Evolutionary conservation across 2,113 vertebrate species (phyloP).

Genomic region (Uria aalge): DNA sequence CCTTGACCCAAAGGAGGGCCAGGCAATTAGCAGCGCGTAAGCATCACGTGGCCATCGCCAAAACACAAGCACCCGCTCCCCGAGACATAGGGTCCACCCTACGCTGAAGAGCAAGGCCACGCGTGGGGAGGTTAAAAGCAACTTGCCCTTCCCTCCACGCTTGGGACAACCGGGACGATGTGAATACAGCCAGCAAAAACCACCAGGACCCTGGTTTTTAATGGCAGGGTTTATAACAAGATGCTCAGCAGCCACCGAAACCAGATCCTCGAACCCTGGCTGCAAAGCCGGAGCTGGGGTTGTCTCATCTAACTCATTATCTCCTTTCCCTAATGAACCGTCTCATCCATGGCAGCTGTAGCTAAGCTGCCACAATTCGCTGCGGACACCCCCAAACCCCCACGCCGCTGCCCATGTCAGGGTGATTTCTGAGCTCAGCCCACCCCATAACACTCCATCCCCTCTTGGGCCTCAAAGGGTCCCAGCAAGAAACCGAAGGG

Average conservation of each 20-base stretch:
- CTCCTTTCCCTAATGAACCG: background rate
- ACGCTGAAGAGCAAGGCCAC: background rate
- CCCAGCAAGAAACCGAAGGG: background rate
- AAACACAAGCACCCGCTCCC: rapidly evolving
- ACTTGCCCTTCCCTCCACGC: background rate
- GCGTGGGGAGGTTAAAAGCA: background rate
- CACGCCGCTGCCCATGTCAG: rapidly evolving
- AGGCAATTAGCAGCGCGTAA: background rate
- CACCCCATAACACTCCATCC: rapidly evolving
- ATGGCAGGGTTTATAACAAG: rapidly evolving
- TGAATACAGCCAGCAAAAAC: background rate
- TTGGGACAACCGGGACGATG: rapidly evolving
- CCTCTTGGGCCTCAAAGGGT: background rate
- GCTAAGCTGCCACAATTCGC: background rate
- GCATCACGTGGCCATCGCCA: background rate
- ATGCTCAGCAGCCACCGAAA: background rate
- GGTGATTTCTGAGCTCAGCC: background rate
- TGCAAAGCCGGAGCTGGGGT: background rate
- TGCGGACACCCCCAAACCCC: rapidly evolving
- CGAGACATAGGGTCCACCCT: rapidly evolving
- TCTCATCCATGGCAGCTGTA: background rate
- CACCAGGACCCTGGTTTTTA: background rate
- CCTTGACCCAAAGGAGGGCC: background rate
- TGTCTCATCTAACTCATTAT: background rate
- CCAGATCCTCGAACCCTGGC: background rate